Evolutionary conservation across 2,888 invertebrate genomes (phyloP).

Genomic region (Macrostomum cliftonense): DNA sequence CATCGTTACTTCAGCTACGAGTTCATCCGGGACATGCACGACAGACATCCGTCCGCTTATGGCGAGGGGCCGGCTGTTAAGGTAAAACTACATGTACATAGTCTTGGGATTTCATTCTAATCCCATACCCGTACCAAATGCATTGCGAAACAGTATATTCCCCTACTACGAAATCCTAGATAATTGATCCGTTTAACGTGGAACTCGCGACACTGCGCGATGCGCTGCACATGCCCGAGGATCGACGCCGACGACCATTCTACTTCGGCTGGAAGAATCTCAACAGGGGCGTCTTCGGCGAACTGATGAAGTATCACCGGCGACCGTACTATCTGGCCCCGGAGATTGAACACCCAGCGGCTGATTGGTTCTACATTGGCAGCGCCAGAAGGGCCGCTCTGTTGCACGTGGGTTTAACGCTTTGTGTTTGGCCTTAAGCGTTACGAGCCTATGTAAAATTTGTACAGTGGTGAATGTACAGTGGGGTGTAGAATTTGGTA

Average conservation of each 20-base stretch:
- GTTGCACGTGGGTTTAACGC: too few species aligned
- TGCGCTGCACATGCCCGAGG: slow-evolving; percentile 55
- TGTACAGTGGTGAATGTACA: slow-evolving; percentile 71
- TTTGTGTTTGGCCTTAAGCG: too few species aligned
- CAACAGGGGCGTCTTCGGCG: slow-evolving; percentile 54
- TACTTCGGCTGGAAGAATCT: slow-evolving; percentile 80
- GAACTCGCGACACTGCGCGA: slow-evolving; percentile 56
- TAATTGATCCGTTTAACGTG: slow-evolving; percentile 51
- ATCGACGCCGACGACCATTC: slow-evolving; percentile 55
- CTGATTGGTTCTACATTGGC: too few species aligned
- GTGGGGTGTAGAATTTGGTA: slow-evolving; percentile 65
- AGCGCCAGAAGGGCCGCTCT: too few species aligned
- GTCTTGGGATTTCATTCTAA: too few species aligned
- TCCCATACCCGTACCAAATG: too few species aligned
- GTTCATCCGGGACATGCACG: slow-evolving; percentile 24
- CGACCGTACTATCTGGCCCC: background rate
- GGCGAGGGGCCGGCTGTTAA: slow-evolving; percentile 37
- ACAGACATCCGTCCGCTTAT: slow-evolving; percentile 44
- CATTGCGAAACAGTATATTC: too few species aligned
- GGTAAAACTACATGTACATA: too few species aligned
- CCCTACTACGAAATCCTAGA: too few species aligned
- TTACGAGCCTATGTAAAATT: too few species aligned
- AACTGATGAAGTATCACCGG: slow-evolving; percentile 47
- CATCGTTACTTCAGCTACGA: slow-evolving; percentile 36
- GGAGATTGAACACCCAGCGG: too few species aligned